A percentile compares a stretch with the other conserved stretches of the same genome.
phyloP scores from a whole-genome alignment of 1,140 invertebrate genomes.

The Calosoma granatense region DNA sequence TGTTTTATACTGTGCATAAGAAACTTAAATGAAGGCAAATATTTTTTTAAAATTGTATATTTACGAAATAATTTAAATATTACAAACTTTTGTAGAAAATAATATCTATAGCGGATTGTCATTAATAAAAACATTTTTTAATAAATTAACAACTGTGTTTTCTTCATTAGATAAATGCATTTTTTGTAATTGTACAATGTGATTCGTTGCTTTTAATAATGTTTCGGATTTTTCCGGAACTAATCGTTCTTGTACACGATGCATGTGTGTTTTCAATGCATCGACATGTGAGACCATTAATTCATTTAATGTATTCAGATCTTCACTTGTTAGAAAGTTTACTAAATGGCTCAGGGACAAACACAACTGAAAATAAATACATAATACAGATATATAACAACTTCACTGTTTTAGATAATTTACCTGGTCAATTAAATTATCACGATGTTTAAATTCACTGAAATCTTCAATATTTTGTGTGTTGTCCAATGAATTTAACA shows the following conservation, averaged over 20 bases:
- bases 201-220: slow-evolving; percentile 17
- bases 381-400: not conserved
- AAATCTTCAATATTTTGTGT: slow-evolving; percentile 65
- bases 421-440: slow-evolving; percentile 59
- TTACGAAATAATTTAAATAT: too few relatives aligned
- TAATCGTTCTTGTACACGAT: slow-evolving; percentile 22
- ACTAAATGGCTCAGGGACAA: slow-evolving; percentile 26
- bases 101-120: too few relatives aligned
- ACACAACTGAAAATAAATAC: slow-evolving; percentile 24
- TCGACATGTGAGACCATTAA: slow-evolving; percentile 20
- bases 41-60: too few relatives aligned
- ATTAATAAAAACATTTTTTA: not conserved
- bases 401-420: slow-evolving; percentile 14
- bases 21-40: too few relatives aligned
- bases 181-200: not conserved
- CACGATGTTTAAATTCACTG: slow-evolving; percentile 69
- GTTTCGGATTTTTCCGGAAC: slow-evolving; percentile 28
- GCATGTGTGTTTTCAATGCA: slow-evolving; percentile 21
- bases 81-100: too few relatives aligned
- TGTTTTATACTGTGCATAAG: too few relatives aligned
- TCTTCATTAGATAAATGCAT: not conserved
- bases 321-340: slow-evolving; percentile 21
- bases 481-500: slow-evolving; percentile 60
- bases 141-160: not conserved
- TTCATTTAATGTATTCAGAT: slow-evolving; percentile 19